Evolutionary conservation across 2,797 vertebrate species (phyloP), one percentile per base, ranked within the genome.

Genomic region (Acrossocheilus fasciatus): DNA sequence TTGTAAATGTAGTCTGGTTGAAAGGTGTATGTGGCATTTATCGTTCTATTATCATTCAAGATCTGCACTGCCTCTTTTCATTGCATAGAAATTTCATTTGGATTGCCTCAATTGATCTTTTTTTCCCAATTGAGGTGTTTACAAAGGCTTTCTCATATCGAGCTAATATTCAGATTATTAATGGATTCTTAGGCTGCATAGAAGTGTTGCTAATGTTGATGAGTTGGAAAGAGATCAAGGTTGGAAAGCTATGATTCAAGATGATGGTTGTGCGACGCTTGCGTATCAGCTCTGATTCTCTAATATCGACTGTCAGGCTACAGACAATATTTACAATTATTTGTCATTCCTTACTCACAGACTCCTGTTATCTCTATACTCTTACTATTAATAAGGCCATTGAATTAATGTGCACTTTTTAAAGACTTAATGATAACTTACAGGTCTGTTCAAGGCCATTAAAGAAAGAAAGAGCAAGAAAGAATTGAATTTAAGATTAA

Each of bases 371-470:
- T 50, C 30, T 39, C 20, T 4, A 6, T 54, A 6, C 10, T 54
- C 54, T 77, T 1, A 23, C 17, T 76, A 5, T 74, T 43, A 85
- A 15, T 4, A 57, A 57, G 50, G 11, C 47, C 54, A 87, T 88
- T 82, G 45, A 86, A 85, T 87, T 23, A 78, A 62, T 15, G 43
- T 66, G 17, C n/a, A 20, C 69, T 87, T 43, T 82, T 73, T 77
- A 52, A 82, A 88, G 78, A 15, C 73, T 26, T 79, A 36, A 59
- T 79, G 14, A 45, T 30, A 50, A 4, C 0, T 72, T 72, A 2
- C 20, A 39, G 7, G 26, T 73, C 17, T 34, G 14, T 50, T 50
- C 47, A 15, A 50, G 14, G 47, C 47, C 5, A 39, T 6, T 1
- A 39, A 39, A 6, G 39, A 39, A 39, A 6, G 43, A 45, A 12